phyloP scores from a whole-genome alignment of 2,797 vertebrate species.

The Phalloptychus januarius region DNA sequence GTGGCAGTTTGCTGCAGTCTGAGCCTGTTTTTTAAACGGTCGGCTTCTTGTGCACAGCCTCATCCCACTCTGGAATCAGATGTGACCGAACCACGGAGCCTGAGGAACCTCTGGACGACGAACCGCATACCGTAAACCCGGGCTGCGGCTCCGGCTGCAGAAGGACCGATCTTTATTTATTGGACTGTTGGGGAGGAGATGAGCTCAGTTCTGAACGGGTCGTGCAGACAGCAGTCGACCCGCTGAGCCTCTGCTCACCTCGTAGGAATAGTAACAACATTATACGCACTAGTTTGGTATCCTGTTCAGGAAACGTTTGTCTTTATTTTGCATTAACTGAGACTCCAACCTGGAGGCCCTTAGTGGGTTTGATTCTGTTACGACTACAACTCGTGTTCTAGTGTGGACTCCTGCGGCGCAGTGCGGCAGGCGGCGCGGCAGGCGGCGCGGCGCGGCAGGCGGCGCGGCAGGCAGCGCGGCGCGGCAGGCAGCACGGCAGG shows the following conservation, averaged over 20 bases:
- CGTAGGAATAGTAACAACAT: slow-evolving; percentile 52
- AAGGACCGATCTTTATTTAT: slow-evolving; percentile 76
- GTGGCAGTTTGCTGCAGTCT: no score
- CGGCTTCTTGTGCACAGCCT: slow-evolving; percentile 58
- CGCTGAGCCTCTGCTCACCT: slow-evolving; percentile 37
- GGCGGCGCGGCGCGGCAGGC: neutral
- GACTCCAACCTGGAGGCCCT: slow-evolving; percentile 22
- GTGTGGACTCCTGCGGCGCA: slow-evolving; percentile 44
- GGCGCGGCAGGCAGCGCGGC: no score
- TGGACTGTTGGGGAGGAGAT: slow-evolving; percentile 61
- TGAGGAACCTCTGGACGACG: slow-evolving; percentile 53
- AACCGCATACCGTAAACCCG: slow-evolving; percentile 58
- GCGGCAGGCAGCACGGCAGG: no score
- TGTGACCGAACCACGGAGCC: slow-evolving; percentile 59
- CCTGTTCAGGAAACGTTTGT: slow-evolving; percentile 46
- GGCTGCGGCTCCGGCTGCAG: slow-evolving; percentile 64
- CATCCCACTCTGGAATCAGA: slow-evolving; percentile 69
- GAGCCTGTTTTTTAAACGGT: no score
- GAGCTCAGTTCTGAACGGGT: slow-evolving; percentile 57
- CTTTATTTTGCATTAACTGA: slow-evolving; percentile 45
- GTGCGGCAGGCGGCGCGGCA: no score
- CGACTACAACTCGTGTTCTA: slow-evolving; percentile 18
- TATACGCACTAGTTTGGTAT: slow-evolving; percentile 39
- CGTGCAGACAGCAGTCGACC: slow-evolving; percentile 13
- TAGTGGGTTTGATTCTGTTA: slow-evolving; percentile 26